These are phyloP conservation scores for Synanthedon tipuliformis DNA, from an alignment of 2,888 invertebrate genomes.

Conservation along the genomic window DNA sequence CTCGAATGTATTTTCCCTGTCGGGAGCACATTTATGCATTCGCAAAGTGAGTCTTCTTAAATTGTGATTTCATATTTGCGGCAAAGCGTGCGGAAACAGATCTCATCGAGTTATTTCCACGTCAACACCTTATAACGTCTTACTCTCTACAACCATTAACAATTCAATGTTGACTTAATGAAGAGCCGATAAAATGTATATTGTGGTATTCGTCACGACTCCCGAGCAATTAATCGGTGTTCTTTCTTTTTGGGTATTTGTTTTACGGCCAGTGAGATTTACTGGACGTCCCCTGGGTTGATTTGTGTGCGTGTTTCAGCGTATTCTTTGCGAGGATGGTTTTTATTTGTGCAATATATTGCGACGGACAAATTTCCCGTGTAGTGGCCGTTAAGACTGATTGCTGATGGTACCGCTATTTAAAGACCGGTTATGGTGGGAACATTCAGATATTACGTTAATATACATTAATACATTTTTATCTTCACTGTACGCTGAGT, in stretches of 20 bases:
- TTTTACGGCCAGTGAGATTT: conserved; percentile 54
- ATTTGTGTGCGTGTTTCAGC: conserved; percentile 52
- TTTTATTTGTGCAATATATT: conserved; percentile 57
- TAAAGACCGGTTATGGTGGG: conserved; percentile 19
- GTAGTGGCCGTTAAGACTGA: conserved; percentile 18
- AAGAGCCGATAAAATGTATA: conserved; percentile 65
- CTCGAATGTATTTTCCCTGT: conserved; percentile 34
- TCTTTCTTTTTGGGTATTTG: conserved; percentile 44
- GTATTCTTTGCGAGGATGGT: conserved; percentile 47
- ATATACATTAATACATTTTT: neutral
- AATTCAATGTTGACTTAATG: conserved; percentile 62
- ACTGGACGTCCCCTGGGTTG: conserved; percentile 41
- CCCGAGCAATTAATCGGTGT: conserved; percentile 52
- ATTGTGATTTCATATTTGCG: conserved; percentile 28
- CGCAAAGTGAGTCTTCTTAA: conserved; percentile 29
- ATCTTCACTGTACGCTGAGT: neutral
- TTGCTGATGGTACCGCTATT: conserved; percentile 33
- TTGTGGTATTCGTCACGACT: conserved; percentile 54
- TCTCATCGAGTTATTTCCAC: conserved; percentile 45
- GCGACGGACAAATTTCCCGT: conserved; percentile 44
- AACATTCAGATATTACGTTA: neutral
- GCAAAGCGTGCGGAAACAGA: conserved; percentile 35
- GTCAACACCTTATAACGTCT: conserved; percentile 56
- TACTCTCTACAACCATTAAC: conserved; percentile 54
- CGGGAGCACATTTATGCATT: conserved; percentile 25